Percentiles rank a stretch among this genome's conserved stretches.
These are phyloP conservation scores for Fregata magnificens DNA, from an alignment of 2,113 vertebrate genomes.

Conservation along the genomic window DNA sequence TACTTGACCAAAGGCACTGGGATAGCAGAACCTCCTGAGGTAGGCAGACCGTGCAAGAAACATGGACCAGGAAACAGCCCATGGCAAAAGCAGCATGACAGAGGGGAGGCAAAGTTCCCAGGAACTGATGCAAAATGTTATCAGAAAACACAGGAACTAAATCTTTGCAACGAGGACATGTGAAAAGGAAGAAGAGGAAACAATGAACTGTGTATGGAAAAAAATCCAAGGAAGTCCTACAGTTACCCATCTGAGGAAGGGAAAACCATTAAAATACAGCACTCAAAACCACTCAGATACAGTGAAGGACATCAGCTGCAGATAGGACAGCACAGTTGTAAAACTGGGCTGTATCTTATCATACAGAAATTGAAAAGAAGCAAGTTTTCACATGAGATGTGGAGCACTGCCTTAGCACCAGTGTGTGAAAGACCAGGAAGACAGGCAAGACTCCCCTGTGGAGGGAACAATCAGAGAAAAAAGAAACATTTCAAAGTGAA, in stretches of 20 bases:
- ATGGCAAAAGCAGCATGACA: neutral
- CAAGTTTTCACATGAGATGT: fast-evolving
- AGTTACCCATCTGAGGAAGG: neutral
- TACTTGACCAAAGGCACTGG: neutral
- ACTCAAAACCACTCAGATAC: neutral
- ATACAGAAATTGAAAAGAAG: neutral
- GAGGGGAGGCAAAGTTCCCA: neutral
- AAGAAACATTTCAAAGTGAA: neutral
- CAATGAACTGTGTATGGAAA: fast-evolving
- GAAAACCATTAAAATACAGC: neutral
- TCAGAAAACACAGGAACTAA: neutral
- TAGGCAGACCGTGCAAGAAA: neutral
- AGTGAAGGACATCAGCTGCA: neutral
- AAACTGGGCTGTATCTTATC: neutral
- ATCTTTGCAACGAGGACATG: neutral
- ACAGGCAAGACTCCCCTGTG: fast-evolving
- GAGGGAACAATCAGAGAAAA: neutral
- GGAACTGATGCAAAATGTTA: neutral
- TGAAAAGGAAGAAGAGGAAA: neutral
- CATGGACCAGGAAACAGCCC: neutral
- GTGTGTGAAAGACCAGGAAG: neutral
- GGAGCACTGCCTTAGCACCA: neutral
- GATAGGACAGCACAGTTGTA: fast-evolving
- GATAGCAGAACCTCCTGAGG: neutral
- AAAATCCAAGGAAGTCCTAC: neutral